phyloP scores from a whole-genome alignment of 2,797 vertebrate genomes.

The Ctenochaetus hawaiiensis region DNA sequence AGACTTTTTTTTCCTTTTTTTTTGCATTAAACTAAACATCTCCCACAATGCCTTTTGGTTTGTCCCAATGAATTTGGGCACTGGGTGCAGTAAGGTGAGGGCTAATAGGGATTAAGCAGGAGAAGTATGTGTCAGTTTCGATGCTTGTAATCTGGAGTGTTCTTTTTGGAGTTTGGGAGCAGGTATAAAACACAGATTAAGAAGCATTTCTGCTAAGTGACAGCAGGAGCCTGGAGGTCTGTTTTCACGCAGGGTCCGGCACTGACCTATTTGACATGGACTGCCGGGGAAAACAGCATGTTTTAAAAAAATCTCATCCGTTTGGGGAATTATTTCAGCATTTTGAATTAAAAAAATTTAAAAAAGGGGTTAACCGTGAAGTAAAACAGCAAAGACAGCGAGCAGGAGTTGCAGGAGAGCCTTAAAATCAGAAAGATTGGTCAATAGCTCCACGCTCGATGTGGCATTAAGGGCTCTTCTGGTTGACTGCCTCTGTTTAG shows the following conservation, averaged over 20 bases:
- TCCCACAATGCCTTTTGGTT: slow-evolving; percentile 68
- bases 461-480: slow-evolving; percentile 73
- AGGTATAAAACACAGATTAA: slow-evolving; percentile 66
- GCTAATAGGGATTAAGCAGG: slow-evolving; percentile 77
- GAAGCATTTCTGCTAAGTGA: slow-evolving; percentile 52
- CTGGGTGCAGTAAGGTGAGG: slow-evolving; percentile 71
- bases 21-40: slow-evolving; percentile 54
- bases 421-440: slow-evolving; percentile 32
- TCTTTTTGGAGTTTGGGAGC: slow-evolving; percentile 64
- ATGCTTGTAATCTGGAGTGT: slow-evolving; percentile 70
- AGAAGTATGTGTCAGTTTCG: slow-evolving; percentile 79
- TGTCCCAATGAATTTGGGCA: slow-evolving; percentile 54
- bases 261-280: slow-evolving; percentile 40
- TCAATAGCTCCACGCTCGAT: slow-evolving; percentile 52
- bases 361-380: not conserved
- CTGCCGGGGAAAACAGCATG: slow-evolving; percentile 12
- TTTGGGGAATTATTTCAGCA: not conserved
- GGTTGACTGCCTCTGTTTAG: slow-evolving; percentile 69
- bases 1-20: slow-evolving; percentile 23
- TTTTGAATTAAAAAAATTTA: not conserved
- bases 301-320: slow-evolving; percentile 41
- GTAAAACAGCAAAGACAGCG: not conserved
- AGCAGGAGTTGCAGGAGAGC: slow-evolving; percentile 27
- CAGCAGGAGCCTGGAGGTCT: slow-evolving; percentile 51
- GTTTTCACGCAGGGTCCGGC: slow-evolving; percentile 51